Conservation (phyloP, 2,797 vertebrate genomes). For the Coregonus suidteri region DNA sequence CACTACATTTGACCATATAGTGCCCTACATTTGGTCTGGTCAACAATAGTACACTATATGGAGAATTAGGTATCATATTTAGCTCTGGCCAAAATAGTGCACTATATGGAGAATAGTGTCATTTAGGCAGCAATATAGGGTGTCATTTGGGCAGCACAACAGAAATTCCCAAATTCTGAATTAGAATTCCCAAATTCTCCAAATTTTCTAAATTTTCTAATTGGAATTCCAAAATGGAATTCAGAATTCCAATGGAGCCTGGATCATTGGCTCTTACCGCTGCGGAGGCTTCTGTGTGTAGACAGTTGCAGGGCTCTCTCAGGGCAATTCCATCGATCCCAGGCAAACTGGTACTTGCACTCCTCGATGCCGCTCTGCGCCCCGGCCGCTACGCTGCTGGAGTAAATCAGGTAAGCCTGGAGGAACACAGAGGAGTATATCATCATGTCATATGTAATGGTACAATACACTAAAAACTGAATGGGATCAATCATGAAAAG, state of each 20-base stretch:
- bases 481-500: background rate
- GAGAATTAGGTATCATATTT: background rate
- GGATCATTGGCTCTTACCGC: slow-evolving; percentile 78
- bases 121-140: background rate
- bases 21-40: no score
- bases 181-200: no score
- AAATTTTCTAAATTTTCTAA: no score
- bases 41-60: background rate
- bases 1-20: no score
- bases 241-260: background rate
- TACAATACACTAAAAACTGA: background rate
- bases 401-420: slow-evolving; percentile 98
- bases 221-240: background rate
- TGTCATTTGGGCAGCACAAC: background rate
- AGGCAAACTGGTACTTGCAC: slow-evolving; percentile 98
- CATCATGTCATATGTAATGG: background rate
- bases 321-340: slow-evolving; percentile 99
- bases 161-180: background rate
- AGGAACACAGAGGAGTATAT: slow-evolving; percentile 4
- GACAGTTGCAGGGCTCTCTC: slow-evolving; percentile 97
- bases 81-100: background rate
- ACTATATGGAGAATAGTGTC: background rate
- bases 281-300: slow-evolving; percentile 93
- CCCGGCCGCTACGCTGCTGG: slow-evolving; percentile 95
- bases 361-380: slow-evolving; percentile 98